phyloP scores from a whole-genome alignment of 2,797 vertebrate genomes.

The Kryptolebias ocellatus region DNA sequence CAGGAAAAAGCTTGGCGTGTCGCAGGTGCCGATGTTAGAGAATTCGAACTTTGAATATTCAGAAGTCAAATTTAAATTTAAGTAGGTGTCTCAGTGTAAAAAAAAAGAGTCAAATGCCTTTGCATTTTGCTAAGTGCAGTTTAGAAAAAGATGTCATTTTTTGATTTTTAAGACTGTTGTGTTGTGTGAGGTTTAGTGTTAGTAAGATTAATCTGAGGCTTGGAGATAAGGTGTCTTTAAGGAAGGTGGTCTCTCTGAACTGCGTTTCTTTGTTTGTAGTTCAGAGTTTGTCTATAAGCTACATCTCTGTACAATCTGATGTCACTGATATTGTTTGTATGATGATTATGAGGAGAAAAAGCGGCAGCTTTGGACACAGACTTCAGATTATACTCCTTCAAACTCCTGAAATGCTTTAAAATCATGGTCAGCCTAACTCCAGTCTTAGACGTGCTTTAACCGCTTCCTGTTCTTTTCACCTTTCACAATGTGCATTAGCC shows the following conservation, averaged over 20 bases:
- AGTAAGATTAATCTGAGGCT: slow-evolving; percentile 2
- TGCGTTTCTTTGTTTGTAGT: background rate
- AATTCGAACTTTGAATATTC: too few species aligned
- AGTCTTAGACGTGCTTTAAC: background rate
- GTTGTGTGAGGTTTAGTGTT: slow-evolving; percentile 8
- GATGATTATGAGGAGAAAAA: too few species aligned
- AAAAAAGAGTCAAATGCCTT: slow-evolving; percentile 7
- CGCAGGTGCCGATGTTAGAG: background rate
- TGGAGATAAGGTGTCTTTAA: background rate
- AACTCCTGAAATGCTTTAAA: too few species aligned
- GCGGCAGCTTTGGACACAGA: too few species aligned
- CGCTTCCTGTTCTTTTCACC: background rate
- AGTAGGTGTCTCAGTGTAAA: too few species aligned
- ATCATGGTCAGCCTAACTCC: background rate
- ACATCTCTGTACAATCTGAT: background rate
- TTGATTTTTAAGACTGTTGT: slow-evolving; percentile 7
- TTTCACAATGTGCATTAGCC: background rate
- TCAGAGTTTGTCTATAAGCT: too few species aligned
- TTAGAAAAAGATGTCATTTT: slow-evolving; percentile 13
- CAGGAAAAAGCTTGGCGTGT: slow-evolving; percentile 9
- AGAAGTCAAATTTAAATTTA: too few species aligned
- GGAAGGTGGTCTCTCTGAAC: background rate
- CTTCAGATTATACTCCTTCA: too few species aligned
- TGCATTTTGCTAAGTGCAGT: slow-evolving; percentile 1
- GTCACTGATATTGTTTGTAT: background rate